A percentile compares a stretch with the other conserved stretches of the same genome.
Evolutionary conservation across 2,113 vertebrate genomes (phyloP).

Genomic region (Empidonax alnorum): DNA sequence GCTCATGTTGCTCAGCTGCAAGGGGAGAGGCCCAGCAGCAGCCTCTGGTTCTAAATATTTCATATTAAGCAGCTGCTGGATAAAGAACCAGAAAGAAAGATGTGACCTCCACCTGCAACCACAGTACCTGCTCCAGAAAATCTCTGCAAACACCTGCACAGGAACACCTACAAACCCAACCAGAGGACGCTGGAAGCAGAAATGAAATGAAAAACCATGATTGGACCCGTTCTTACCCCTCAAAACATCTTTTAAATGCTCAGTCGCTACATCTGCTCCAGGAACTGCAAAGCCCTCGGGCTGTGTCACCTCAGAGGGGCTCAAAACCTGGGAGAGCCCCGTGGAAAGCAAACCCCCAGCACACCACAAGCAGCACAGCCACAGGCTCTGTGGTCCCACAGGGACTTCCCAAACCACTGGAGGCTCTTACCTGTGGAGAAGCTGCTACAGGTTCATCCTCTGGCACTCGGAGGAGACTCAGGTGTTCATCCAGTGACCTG

Average conservation of each 20-base stretch:
- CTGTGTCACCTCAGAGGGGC: accelerated
- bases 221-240: background rate
- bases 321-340: accelerated
- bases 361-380: accelerated
- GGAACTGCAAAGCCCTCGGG: background rate
- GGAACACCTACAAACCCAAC: background rate
- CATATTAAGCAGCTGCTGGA: background rate
- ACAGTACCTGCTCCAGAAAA: background rate
- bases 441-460: background rate
- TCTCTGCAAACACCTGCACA: accelerated
- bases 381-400: accelerated
- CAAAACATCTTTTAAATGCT: background rate
- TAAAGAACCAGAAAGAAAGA: background rate
- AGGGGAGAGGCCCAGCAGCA: background rate
- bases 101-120: background rate
- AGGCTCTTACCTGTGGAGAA: conserved; percentile 39
- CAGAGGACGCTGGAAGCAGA: background rate
- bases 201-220: background rate
- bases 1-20: background rate
- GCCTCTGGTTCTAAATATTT: background rate
- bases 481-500: background rate
- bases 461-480: background rate
- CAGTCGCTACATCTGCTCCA: accelerated
- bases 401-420: accelerated
- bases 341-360: accelerated